Conservation (phyloP, 2,888 invertebrate species). For the Isoperla grammatica region DNA sequence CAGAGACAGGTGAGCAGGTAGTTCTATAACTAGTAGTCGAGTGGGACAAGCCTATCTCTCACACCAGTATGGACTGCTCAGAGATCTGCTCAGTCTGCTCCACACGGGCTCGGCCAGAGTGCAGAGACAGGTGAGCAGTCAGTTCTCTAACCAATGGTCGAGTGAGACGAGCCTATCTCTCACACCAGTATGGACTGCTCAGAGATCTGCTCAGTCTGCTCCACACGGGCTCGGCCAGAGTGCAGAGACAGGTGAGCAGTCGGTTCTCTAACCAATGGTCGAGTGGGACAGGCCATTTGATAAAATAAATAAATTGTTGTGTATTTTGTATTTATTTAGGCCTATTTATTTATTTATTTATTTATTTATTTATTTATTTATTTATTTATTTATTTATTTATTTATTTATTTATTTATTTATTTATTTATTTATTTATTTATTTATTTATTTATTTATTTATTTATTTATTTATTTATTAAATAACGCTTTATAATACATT, state of each 20-base stretch:
- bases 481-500: no score
- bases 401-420: no score
- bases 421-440: no score
- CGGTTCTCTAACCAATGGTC: no score
- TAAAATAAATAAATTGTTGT: no score
- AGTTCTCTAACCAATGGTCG: slow-evolving; percentile 65
- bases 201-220: slow-evolving; percentile 79
- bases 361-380: no score
- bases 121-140: slow-evolving; percentile 71
- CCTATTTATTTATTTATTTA: no score
- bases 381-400: no score
- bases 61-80: slow-evolving; percentile 77
- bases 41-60: slow-evolving; percentile 88
- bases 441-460: no score
- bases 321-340: no score
- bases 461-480: no score
- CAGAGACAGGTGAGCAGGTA: slow-evolving; percentile 69
- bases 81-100: slow-evolving; percentile 77
- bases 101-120: slow-evolving; percentile 94
- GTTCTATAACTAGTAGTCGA: slow-evolving; percentile 65
- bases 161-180: slow-evolving; percentile 83
- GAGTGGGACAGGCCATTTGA: no score
- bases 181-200: slow-evolving; percentile 80
- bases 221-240: slow-evolving; percentile 91
- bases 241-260: slow-evolving; percentile 77